Evolutionary conservation across 2,113 vertebrate genomes (phyloP).

Genomic region (Sialia sialis): DNA sequence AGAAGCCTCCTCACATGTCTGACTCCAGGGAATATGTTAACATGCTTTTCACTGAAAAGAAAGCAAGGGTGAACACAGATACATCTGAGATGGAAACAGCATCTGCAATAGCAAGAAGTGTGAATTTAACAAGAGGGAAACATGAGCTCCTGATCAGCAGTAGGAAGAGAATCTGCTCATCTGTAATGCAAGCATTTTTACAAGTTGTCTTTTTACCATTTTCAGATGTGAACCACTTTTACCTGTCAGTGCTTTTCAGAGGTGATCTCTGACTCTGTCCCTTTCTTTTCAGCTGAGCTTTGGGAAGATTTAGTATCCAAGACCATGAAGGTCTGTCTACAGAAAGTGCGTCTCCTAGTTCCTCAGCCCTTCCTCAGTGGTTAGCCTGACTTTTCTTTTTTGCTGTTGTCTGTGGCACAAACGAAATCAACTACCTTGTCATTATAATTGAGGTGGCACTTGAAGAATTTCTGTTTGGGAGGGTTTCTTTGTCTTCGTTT

Average conservation of each 20-base stretch:
- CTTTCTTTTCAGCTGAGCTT: not conserved
- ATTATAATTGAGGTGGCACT: not conserved
- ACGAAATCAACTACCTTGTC: not conserved
- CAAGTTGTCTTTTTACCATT: not conserved
- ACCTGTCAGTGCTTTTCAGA: not conserved
- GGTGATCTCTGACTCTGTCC: not conserved
- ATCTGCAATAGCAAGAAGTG: not conserved
- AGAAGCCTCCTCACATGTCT: not conserved
- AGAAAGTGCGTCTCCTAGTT: not conserved
- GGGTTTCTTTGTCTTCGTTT: not conserved
- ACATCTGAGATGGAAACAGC: not conserved
- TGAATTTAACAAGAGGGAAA: slow-evolving; percentile 7
- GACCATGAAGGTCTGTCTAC: not conserved
- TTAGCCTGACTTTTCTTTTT: not conserved
- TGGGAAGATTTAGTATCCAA: not conserved
- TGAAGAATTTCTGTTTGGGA: not conserved
- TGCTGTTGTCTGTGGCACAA: not conserved
- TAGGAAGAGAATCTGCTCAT: not conserved
- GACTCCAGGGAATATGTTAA: slow-evolving; percentile 19
- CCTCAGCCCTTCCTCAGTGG: not conserved
- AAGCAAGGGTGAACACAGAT: not conserved
- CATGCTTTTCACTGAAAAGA: not conserved
- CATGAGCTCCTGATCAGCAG: not conserved
- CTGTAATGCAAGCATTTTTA: not conserved
- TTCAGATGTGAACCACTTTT: not conserved